Evolutionary conservation across 2,113 vertebrate species (phyloP).

Genomic region (Pan troglodytes): DNA sequence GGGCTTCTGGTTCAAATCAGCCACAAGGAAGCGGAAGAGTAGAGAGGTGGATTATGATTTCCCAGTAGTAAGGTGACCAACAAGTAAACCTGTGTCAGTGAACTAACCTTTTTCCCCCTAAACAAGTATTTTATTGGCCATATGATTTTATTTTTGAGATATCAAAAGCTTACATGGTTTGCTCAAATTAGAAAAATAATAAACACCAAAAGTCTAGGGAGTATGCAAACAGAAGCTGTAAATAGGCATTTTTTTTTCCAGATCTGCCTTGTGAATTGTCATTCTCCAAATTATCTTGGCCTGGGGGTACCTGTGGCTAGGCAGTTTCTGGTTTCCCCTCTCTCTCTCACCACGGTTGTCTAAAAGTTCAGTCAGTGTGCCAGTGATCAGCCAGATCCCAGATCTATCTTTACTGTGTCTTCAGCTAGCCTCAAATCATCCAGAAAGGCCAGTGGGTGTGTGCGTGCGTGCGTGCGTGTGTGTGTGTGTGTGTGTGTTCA

Average conservation of each 20-base stretch:
- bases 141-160: conserved; percentile 45
- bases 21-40: neutral
- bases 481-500: neutral
- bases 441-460: neutral
- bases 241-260: neutral
- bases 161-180: conserved; percentile 38
- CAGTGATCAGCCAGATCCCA: neutral
- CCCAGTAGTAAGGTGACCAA: neutral
- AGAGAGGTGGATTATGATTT: neutral
- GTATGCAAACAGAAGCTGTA: neutral
- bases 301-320: neutral
- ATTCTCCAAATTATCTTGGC: neutral
- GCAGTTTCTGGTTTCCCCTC: neutral
- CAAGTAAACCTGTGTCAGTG: neutral
- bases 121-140: conserved; percentile 36
- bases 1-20: neutral
- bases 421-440: neutral
- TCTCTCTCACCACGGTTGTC: fast-evolving
- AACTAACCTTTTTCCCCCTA: neutral
- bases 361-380: no score
- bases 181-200: conserved; percentile 58
- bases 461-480: neutral
- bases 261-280: neutral
- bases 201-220: conserved; percentile 9
- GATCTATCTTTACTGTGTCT: neutral